Conservation (phyloP, 2,888 invertebrate species). For the Drosophila subsilvestris region DNA sequence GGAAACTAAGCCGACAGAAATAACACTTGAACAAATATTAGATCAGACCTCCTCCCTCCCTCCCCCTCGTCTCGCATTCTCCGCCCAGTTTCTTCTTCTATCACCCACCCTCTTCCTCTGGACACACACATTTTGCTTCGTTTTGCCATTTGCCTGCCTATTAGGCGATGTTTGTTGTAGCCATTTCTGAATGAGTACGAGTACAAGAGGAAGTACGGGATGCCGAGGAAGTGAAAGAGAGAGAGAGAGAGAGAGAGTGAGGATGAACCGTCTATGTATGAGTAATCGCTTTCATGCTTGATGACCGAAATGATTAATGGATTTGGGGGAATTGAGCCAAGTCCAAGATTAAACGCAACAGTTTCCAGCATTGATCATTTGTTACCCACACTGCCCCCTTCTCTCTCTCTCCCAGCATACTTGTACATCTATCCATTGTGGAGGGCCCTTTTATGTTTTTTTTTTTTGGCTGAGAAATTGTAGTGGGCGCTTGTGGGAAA, state of each 20-base stretch:
- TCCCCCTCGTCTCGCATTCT: neutral
- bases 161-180: constrained; percentile 69
- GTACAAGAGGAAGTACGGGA: neutral
- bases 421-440: constrained; percentile 16
- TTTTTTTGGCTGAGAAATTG: neutral
- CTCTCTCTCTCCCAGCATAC: too few relatives aligned
- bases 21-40: constrained; percentile 79
- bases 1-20: constrained; percentile 77
- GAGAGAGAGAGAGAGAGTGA: too few relatives aligned
- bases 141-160: constrained; percentile 64
- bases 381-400: constrained; percentile 45
- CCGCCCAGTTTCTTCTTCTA: neutral
- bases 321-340: constrained; percentile 60
- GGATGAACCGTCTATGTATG: constrained; percentile 63
- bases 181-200: constrained; percentile 34
- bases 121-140: constrained; percentile 35
- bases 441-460: constrained; percentile 19
- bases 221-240: too few relatives aligned
- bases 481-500: too few relatives aligned
- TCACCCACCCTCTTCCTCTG: neutral
- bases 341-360: constrained; percentile 78
- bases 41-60: constrained; percentile 39
- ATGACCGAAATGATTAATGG: constrained; percentile 75
- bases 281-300: constrained; percentile 76
- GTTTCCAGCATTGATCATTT: constrained; percentile 75